Evolutionary conservation across 2,113 vertebrate genomes (phyloP).

Genomic region (Zingel zingel): DNA sequence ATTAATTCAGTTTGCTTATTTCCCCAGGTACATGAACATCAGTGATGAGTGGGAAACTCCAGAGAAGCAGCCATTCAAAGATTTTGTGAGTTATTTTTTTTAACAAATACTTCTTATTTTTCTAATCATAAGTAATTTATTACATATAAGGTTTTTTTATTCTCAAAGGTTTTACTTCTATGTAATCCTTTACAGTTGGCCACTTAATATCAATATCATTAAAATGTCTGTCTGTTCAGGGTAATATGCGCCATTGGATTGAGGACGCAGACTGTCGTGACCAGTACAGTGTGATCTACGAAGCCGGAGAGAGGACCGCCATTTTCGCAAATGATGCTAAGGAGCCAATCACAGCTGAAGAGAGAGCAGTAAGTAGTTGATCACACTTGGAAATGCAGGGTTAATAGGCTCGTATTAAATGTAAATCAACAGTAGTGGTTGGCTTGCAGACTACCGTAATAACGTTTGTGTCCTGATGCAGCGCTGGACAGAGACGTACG

Average conservation of each 20-base stretch:
- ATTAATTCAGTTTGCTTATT: not conserved
- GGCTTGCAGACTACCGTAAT: not conserved
- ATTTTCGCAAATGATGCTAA: constrained; percentile 96
- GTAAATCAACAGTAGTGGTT: not conserved
- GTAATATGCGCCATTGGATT: constrained; percentile 96
- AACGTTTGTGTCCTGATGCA: constrained; percentile 59
- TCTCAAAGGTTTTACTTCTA: not conserved
- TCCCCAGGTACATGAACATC: constrained; percentile 93
- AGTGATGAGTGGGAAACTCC: constrained; percentile 97
- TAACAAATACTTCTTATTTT: not conserved
- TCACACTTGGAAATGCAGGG: not conserved
- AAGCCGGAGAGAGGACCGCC: constrained; percentile 94
- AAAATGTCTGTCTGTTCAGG: constrained; percentile 75
- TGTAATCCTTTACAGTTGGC: no score
- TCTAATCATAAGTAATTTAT: not conserved
- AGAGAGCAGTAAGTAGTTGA: constrained; percentile 90
- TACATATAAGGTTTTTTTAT: not conserved
- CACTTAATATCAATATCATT: not conserved
- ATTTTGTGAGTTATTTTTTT: constrained; percentile 88
- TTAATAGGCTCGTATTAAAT: not conserved
- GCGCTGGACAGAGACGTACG: constrained; percentile 98
- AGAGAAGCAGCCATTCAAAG: constrained; percentile 98
- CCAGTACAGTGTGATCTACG: constrained; percentile 99
- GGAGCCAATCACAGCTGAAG: constrained; percentile 92
- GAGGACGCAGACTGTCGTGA: constrained; percentile 97